A percentile compares a stretch with the other conserved stretches of the same genome.
phyloP scores from a whole-genome alignment of 2,797 vertebrate genomes.

The Labeo calbasu region DNA sequence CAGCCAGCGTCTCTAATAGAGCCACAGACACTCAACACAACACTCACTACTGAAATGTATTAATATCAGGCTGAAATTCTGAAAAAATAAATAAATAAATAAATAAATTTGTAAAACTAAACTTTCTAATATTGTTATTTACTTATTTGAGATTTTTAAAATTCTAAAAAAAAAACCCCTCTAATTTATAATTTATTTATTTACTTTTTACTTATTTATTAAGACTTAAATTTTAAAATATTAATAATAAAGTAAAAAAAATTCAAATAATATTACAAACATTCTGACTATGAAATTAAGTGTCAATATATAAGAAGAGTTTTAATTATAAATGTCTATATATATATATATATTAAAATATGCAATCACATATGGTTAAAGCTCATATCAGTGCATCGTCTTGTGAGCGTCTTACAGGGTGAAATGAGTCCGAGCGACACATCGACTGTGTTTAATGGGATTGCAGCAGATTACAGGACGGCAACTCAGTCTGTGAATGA shows the following conservation, averaged over 20 bases:
- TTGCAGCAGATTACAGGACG: not conserved
- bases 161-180: not conserved
- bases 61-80: too few species aligned
- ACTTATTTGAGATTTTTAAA: not conserved
- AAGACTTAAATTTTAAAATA: too few species aligned
- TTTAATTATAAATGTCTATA: too few species aligned
- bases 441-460: not conserved
- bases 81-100: too few species aligned
- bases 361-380: too few species aligned
- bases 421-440: not conserved
- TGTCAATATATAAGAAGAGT: not conserved
- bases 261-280: too few species aligned
- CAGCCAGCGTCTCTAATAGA: slow-evolving; percentile 37
- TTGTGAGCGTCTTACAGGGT: too few species aligned
- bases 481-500: not conserved
- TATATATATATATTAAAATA: too few species aligned
- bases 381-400: not conserved
- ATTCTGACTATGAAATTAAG: not conserved
- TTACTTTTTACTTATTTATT: not conserved
- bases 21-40: not conserved
- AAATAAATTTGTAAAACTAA: too few species aligned
- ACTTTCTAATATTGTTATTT: not conserved
- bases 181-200: not conserved
- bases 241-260: too few species aligned
- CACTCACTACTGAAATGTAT: not conserved